Evolutionary conservation across 2,113 vertebrate species (phyloP).

Genomic region (Lophura nycthemera): DNA sequence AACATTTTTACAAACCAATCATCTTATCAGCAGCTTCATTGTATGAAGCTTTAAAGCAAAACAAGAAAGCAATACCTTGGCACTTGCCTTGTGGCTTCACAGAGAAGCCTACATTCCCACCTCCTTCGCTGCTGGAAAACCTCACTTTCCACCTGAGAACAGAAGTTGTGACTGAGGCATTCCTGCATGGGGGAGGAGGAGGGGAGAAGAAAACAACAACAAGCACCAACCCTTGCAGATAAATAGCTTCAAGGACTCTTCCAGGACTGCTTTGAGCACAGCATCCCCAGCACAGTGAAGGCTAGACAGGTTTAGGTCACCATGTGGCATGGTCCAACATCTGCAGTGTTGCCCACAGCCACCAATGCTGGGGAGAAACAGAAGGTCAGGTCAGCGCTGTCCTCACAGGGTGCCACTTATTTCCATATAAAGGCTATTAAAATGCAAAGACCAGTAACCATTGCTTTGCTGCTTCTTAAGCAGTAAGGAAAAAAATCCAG

Average conservation of each 20-base stretch:
- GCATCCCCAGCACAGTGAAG: neutral
- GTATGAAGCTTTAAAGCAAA: neutral
- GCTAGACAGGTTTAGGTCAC: neutral
- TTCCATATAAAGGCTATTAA: neutral
- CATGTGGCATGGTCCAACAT: neutral
- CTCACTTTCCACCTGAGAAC: neutral
- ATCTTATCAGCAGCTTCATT: neutral
- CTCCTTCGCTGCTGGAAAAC: neutral
- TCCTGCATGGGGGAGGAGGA: neutral
- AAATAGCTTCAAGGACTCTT: neutral
- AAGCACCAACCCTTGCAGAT: neutral
- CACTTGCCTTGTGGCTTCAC: neutral
- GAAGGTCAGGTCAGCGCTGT: neutral
- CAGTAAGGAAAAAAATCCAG: neutral
- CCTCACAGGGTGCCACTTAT: neutral
- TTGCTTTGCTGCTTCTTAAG: neutral
- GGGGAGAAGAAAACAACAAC: neutral
- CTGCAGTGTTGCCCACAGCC: neutral
- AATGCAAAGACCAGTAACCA: neutral
- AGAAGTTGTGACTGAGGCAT: neutral
- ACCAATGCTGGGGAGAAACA: neutral
- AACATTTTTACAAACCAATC: neutral
- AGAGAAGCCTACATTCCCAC: neutral
- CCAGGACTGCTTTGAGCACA: fast-evolving
- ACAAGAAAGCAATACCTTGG: neutral